Conservation (phyloP, 2,113 vertebrate species). For the Trematocara stigmaticum region DNA sequence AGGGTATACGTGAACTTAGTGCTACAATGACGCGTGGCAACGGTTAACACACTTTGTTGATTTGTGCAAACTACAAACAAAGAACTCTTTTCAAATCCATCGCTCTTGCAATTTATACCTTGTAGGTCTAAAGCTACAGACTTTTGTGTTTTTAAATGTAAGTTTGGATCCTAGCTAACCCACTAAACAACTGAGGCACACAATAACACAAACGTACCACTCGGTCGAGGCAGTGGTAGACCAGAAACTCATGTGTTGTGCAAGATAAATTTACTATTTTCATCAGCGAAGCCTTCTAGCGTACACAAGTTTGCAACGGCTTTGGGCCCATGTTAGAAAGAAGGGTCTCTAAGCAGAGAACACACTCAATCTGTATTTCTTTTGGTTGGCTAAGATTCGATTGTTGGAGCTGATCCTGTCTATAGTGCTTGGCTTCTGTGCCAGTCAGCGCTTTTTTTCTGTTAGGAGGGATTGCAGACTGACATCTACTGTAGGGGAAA, state of each 20-base stretch:
- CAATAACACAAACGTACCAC: neutral
- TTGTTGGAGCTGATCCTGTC: neutral
- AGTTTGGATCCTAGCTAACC: neutral
- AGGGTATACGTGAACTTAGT: neutral
- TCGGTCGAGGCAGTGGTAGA: neutral
- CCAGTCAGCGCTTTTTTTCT: neutral
- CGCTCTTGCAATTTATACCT: neutral
- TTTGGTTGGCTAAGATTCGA: neutral
- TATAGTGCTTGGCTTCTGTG: neutral
- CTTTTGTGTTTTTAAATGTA: neutral
- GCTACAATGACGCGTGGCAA: neutral
- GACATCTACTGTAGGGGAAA: neutral
- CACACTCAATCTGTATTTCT: neutral
- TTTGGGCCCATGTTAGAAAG: neutral
- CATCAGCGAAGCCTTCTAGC: neutral
- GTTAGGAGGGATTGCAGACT: neutral
- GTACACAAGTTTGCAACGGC: neutral
- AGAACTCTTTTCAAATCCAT: neutral
- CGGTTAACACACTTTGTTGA: neutral
- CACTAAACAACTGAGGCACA: neutral
- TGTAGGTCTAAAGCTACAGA: neutral
- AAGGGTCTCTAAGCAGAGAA: neutral
- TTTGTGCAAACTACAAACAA: neutral
- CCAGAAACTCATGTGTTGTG: neutral
- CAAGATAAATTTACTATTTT: neutral